These are phyloP conservation scores for Tragelaphus scriptus DNA, from an alignment of 2,113 vertebrate species.

Conservation along the genomic window DNA sequence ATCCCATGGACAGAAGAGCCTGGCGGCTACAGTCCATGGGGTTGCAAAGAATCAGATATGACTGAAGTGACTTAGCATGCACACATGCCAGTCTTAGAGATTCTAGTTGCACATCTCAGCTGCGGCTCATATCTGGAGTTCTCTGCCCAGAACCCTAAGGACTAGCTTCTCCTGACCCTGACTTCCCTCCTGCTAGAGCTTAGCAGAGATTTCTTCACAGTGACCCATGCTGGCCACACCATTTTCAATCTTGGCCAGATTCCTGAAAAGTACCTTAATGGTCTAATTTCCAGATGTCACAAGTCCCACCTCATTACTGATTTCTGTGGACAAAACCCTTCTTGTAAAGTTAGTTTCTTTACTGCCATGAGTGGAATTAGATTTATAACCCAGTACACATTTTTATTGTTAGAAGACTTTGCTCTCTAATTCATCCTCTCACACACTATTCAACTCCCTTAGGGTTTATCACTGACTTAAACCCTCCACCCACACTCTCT, in stretches of 20 bases:
- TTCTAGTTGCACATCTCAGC: neutral
- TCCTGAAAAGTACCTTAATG: neutral
- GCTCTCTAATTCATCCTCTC: neutral
- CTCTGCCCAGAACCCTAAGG: neutral
- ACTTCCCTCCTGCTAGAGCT: neutral
- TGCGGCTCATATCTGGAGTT: neutral
- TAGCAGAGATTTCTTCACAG: neutral
- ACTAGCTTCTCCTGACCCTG: neutral
- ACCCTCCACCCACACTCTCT: neutral
- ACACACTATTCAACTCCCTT: neutral
- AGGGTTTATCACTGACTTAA: no score
- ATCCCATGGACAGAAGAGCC: no score
- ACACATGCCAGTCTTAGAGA: rapidly evolving
- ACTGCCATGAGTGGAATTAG: neutral
- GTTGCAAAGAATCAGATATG: no score
- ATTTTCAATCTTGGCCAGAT: neutral
- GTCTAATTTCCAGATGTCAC: neutral
- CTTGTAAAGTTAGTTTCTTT: neutral
- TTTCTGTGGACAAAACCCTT: neutral
- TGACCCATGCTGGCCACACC: no score
- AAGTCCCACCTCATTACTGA: neutral
- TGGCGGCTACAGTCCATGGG: no score
- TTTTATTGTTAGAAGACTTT: neutral
- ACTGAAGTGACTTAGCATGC: no score
- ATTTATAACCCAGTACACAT: neutral